These are phyloP conservation scores for Scophthalmus maximus DNA, from an alignment of 2,113 vertebrate species.

Conservation along the genomic window DNA sequence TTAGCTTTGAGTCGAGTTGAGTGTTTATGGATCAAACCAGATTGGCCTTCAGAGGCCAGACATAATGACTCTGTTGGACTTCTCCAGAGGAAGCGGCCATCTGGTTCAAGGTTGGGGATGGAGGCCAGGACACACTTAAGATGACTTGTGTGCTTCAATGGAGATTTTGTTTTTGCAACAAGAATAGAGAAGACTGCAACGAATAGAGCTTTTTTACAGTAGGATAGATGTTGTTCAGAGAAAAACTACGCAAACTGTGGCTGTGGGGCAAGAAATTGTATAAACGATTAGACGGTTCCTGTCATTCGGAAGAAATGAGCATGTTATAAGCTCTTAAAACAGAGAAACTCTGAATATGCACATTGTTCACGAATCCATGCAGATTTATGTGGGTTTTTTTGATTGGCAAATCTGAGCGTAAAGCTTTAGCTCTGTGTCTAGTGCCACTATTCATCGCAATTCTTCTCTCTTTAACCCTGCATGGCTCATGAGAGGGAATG, in stretches of 20 bases:
- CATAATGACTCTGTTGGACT: constrained; percentile 56
- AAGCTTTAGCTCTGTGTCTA: background rate
- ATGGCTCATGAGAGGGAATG: background rate
- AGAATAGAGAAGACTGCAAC: constrained; percentile 1
- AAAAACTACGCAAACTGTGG: background rate
- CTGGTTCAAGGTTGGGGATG: constrained; percentile 63
- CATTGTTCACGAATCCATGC: background rate
- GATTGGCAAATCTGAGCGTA: no score
- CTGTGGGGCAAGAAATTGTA: background rate
- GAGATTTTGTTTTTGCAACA: constrained; percentile 26
- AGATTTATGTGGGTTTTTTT: no score
- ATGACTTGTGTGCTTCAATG: constrained; percentile 1
- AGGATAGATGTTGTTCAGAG: background rate
- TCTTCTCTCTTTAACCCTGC: background rate
- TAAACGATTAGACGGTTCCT: background rate
- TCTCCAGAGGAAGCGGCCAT: constrained; percentile 52
- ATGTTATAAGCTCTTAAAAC: background rate
- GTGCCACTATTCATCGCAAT: background rate
- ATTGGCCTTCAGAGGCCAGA: constrained; percentile 48
- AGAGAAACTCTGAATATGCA: background rate
- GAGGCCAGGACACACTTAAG: constrained; percentile 26
- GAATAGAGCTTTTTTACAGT: background rate
- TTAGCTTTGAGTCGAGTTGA: constrained; percentile 42
- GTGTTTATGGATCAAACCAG: constrained; percentile 60
- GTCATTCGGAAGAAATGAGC: background rate